Evolutionary conservation across 2,797 vertebrate species (phyloP).

Genomic region (Alfaro cultratus): DNA sequence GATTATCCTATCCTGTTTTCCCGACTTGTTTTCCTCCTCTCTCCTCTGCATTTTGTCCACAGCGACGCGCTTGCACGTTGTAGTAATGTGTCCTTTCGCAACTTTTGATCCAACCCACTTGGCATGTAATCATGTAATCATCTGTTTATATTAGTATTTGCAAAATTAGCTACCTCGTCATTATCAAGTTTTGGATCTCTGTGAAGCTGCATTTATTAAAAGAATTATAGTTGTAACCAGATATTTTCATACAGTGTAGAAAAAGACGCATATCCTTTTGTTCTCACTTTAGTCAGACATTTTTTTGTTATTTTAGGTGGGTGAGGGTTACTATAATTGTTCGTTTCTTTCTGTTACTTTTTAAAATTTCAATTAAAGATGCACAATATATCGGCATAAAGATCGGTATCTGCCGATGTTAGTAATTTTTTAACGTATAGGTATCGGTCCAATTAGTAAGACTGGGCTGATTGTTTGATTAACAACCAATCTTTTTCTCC

Average conservation of each 20-base stretch:
- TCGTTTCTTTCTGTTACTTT: background rate
- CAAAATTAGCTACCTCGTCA: background rate
- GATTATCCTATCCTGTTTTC: constrained; percentile 18
- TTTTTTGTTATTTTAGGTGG: background rate
- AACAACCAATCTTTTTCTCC: too few relatives aligned
- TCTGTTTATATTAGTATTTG: background rate
- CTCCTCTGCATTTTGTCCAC: background rate
- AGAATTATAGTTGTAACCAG: background rate
- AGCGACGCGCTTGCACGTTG: background rate
- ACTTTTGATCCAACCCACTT: background rate
- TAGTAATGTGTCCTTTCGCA: background rate
- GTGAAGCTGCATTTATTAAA: background rate
- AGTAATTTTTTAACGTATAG: too few relatives aligned
- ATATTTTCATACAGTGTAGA: background rate
- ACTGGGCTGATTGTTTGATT: too few relatives aligned
- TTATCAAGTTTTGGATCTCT: background rate
- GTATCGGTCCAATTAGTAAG: too few relatives aligned
- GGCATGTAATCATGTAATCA: background rate
- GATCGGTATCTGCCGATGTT: too few relatives aligned
- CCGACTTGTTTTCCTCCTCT: background rate
- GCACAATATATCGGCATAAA: too few relatives aligned
- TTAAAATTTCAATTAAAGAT: background rate
- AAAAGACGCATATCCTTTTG: background rate
- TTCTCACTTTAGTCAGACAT: background rate
- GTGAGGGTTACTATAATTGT: background rate